A percentile compares a stretch with the other conserved stretches of the same genome.
phyloP scores from a whole-genome alignment of 2,888 invertebrate genomes.

The Cryptus armator region DNA sequence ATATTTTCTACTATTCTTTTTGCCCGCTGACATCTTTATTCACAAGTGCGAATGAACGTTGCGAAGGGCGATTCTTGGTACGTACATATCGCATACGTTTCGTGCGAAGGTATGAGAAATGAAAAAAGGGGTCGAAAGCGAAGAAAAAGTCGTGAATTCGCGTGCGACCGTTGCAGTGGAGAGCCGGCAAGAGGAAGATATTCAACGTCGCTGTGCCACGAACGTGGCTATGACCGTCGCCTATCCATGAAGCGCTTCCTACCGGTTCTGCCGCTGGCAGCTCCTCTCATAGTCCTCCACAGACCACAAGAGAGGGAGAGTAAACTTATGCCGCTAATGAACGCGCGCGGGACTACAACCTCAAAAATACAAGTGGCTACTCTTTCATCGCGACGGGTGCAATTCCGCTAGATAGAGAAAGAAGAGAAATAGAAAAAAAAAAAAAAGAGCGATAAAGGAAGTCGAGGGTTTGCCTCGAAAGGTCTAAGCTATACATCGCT shows the following conservation, averaged over 20 bases:
- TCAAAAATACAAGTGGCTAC: conserved; percentile 79
- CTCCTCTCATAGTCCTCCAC: conserved; percentile 53
- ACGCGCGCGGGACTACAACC: conserved; percentile 79
- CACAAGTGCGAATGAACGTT: not conserved
- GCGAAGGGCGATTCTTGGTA: not conserved
- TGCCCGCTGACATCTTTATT: not conserved
- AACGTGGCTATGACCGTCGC: conserved; percentile 16
- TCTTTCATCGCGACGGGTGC: conserved; percentile 71
- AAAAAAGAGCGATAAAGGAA: conserved; percentile 26
- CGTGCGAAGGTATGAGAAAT: not conserved
- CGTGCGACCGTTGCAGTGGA: conserved; percentile 24
- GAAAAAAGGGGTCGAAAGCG: conserved; percentile 15
- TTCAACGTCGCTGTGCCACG: conserved; percentile 1
- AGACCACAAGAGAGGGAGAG: conserved; percentile 69
- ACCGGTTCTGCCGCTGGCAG: conserved; percentile 55
- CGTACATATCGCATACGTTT: not conserved
- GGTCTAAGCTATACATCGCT: conserved; percentile 15
- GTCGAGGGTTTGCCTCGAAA: conserved; percentile 42
- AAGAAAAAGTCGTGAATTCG: conserved; percentile 12
- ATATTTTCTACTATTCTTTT: not conserved
- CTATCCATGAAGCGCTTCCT: conserved; percentile 1
- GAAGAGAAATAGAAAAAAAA: not conserved
- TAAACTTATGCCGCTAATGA: conserved; percentile 82
- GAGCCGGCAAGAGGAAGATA: not conserved
- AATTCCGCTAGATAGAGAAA: conserved; percentile 41